phyloP scores from a whole-genome alignment of 2,888 invertebrate species.

The Eupithecia insigniata region DNA sequence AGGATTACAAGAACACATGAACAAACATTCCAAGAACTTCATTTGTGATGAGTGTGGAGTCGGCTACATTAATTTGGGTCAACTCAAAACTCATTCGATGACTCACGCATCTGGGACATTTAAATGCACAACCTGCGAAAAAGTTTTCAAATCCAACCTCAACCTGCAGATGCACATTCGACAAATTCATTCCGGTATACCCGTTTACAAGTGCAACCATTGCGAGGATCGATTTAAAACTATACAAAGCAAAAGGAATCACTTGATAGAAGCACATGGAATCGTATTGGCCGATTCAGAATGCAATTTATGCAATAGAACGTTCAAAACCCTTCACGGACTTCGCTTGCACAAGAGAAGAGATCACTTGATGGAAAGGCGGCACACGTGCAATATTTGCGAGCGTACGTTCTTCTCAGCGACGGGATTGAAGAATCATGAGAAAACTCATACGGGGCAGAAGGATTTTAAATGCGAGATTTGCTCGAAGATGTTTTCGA shows the following conservation, averaged over 20 bases:
- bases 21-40: conserved; percentile 58
- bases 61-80: conserved; percentile 39
- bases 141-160: conserved; percentile 19
- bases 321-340: conserved; percentile 57
- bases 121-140: conserved; percentile 34
- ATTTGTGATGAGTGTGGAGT: conserved; percentile 58
- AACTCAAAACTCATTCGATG: conserved; percentile 53
- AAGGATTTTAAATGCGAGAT: conserved; percentile 62
- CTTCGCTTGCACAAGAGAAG: conserved; percentile 61
- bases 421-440: conserved; percentile 57
- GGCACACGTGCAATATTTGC: conserved; percentile 72
- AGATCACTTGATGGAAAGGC: conserved; percentile 69
- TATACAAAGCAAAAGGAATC: conserved; percentile 51
- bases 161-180: conserved; percentile 26
- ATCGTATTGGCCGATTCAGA: conserved; percentile 50
- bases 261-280: conserved; percentile 63
- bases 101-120: conserved; percentile 57
- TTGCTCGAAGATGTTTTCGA: conserved; percentile 60
- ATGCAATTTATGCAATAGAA: conserved; percentile 65
- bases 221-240: conserved; percentile 61
- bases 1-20: conserved; percentile 61
- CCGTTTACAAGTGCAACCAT: conserved; percentile 54
- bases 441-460: conserved; percentile 62
- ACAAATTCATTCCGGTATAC: conserved; percentile 23
- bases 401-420: conserved; percentile 66